phyloP scores from a whole-genome alignment of 2,888 invertebrate species.

The Caradrina clavipalpis region DNA sequence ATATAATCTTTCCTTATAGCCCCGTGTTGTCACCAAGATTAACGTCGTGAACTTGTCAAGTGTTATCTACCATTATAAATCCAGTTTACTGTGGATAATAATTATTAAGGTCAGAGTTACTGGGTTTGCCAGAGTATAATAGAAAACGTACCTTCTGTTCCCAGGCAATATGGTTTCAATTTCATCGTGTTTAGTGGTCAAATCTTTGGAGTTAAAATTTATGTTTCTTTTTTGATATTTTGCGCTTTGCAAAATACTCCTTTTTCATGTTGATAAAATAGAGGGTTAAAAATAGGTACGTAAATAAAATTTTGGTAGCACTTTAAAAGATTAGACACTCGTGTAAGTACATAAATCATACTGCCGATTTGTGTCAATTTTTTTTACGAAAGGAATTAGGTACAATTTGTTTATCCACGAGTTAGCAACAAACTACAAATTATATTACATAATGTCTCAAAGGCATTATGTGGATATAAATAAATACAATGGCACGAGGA shows the following conservation, averaged over 20 bases:
- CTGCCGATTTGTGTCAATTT: too few relatives aligned
- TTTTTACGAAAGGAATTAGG: too few relatives aligned
- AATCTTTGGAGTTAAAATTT: background rate
- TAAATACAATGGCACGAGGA: background rate
- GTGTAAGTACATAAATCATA: too few relatives aligned
- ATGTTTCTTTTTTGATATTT: background rate
- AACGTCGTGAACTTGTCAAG: slow-evolving; percentile 28
- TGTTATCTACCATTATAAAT: slow-evolving; percentile 43
- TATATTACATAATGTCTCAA: background rate
- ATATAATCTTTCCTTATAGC: background rate
- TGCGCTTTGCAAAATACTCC: background rate
- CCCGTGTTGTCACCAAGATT: slow-evolving; percentile 29
- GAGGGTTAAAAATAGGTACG: background rate
- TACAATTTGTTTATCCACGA: too few relatives aligned
- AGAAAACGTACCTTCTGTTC: background rate
- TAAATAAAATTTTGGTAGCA: background rate
- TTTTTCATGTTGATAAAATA: background rate
- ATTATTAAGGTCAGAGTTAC: slow-evolving; percentile 38
- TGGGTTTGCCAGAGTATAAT: slow-evolving; percentile 9
- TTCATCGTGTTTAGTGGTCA: background rate
- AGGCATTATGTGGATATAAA: background rate
- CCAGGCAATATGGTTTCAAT: background rate
- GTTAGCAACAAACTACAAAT: background rate
- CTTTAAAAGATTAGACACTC: too few relatives aligned
- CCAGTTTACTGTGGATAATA: slow-evolving; percentile 26